Conservation (phyloP, 2,113 vertebrate species). For the Oncorhynchus nerka region DNA sequence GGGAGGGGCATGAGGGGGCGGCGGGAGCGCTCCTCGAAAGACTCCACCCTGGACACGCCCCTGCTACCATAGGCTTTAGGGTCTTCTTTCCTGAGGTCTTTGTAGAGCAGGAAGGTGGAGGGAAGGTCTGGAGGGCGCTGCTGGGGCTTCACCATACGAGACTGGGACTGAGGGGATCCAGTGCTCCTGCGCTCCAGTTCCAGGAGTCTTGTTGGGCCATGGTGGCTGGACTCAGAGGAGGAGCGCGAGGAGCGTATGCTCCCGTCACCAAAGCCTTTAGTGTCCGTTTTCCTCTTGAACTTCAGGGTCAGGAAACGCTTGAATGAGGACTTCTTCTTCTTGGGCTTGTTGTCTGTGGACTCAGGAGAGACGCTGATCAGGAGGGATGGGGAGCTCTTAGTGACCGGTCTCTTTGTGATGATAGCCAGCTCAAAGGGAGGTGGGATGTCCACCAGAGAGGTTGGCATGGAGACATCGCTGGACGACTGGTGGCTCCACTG, state of each 20-base stretch:
- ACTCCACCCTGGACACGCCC: constrained; percentile 89
- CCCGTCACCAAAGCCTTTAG: constrained; percentile 82
- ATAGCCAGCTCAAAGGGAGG: constrained; percentile 95
- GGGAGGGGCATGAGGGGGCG: constrained; percentile 88
- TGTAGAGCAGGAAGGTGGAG: constrained; percentile 81
- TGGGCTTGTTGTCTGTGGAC: constrained; percentile 81
- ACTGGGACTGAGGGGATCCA: constrained; percentile 79
- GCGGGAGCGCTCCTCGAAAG: constrained; percentile 91
- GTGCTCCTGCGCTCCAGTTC: constrained; percentile 87
- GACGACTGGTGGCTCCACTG: constrained; percentile 80
- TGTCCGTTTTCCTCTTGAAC: constrained; percentile 89
- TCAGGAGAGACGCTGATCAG: constrained; percentile 80
- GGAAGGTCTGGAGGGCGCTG: constrained; percentile 79
- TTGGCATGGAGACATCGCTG: constrained; percentile 84
- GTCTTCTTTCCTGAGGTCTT: constrained; percentile 82
- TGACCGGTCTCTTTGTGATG: constrained; percentile 93
- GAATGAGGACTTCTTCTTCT: constrained; percentile 96
- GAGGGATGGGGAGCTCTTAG: constrained; percentile 94
- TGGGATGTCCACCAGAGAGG: constrained; percentile 88
- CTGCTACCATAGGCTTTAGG: constrained; percentile 79
- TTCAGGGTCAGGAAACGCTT: constrained; percentile 92
- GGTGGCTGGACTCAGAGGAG: constrained; percentile 93
- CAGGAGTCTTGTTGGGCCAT: constrained; percentile 82
- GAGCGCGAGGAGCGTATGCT: constrained; percentile 88
- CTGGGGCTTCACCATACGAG: constrained; percentile 73